Evolutionary conservation across 2,888 invertebrate species (phyloP), one percentile per base, ranked within the genome.

Genomic region (Scaptodrosophila latifasciaeformis): DNA sequence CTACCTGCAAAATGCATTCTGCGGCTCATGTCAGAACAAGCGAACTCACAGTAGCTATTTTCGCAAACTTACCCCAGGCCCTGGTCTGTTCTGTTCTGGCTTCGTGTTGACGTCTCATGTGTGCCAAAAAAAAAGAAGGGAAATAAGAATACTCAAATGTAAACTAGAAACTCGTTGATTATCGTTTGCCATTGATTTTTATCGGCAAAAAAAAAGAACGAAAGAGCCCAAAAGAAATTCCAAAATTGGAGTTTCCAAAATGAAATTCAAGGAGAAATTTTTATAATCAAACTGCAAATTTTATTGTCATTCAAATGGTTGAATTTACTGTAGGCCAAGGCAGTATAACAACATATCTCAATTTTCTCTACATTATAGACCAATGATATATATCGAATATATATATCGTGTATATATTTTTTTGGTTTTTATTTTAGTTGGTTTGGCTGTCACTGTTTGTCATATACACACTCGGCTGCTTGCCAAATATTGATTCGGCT

Each of bases 401-500:
- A 46, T 68, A 39, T 65, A 63, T 68, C 60, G 57, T 66, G 53
- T 59, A 71, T n/a, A n/a, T n/a, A n/a, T n/a, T n/a, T n/a, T n/a
- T n/a, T n/a, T n/a, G n/a, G n/a, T n/a, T n/a, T n/a, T n/a, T n/a
- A n/a, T 52, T 66, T 66, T 35, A 49, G 37, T 21, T 43, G 15
- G 7, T 42, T 29, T 55, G 50, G 58, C 67, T 76, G 75, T 74
- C 67, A 59, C 63, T 71, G 70, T 75, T 70, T 78, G 75, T 75
- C 75, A 75, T 78, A 74, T 77, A 67, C 67, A 62, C 39, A 58
- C 68, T 75, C 76, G 75, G 75, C 75, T 62, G 55, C 39, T 68
- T 75, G 75, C 75, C 75, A 75, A 75, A 72, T 75, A 75, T 75
- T 75, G 75, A 75, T 75, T 75, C 59, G 70, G 66, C 61, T 61